Base-by-base conservation (phyloP, 2,113 vertebrate genomes). In the Sterna hirundo region DNA sequence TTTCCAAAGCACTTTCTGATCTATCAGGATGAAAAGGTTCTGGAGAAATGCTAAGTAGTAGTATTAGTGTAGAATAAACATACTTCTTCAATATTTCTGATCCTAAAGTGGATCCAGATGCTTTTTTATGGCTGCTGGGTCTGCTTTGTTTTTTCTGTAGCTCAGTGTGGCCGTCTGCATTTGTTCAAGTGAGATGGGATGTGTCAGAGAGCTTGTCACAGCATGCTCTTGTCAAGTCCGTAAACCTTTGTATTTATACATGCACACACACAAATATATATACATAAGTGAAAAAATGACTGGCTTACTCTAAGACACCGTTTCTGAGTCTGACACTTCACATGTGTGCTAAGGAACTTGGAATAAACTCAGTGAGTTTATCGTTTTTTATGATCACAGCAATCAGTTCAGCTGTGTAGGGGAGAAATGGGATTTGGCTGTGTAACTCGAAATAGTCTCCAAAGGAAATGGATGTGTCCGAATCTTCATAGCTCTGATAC, bases 71-170 rank as follows among this genome's bases (percentile, higher is more conserved):
- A 95, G 95, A 96, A 93, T 88, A 96, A 96, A 88, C 84, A 93
- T 60, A 91, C 70, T 97, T 90, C 49, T 80, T 91, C 36, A 91
- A 23, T 86, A 79, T 94, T 95, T 95, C 92, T 83, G 82, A 70
- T 78, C 64, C 32, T 91, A 81, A 96, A 97, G 90, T 95, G 87
- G 87, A 94, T 95, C 96, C 97, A 97, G 97, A 97, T 97, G 95
- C 80, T 91, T 94, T 85, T 62, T 79, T 93, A 62, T 0, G 11
- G 40, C 74, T 90, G 89, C 86, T 89, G 78, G 42, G 71, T 86
- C 84, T 87, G 62, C 70, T 88, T 88, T 88, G 58, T 42, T 87
- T 94, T 94, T 94, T 61, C 70, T 77, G 44, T 71, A 75, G 80
- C 80, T 94, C 70, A 32, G 4, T 49, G 47, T 49, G 64, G 85